Evolutionary conservation across 2,113 vertebrate genomes (phyloP), one percentile per base, ranked within the genome.

Genomic region (Noturus placidus): DNA sequence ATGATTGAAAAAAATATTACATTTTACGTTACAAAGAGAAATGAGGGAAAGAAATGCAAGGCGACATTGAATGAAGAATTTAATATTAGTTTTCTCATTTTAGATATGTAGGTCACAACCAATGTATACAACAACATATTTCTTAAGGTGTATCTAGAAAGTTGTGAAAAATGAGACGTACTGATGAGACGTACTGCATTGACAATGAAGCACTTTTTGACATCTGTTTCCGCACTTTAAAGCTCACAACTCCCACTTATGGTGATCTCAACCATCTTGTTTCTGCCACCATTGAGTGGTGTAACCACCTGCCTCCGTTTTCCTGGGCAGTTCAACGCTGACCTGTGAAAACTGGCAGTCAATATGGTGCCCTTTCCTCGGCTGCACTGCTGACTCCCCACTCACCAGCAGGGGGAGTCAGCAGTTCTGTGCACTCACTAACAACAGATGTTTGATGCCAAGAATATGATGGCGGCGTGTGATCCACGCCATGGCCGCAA

Each of bases 281-380:
- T 63, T 96, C 95, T 0, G 96, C 95, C 88, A 96, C 96, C 87
- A 96, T n/a, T 96, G 96, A 96, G 96, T 13, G 96, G 96, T 0
- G 96, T 96, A 67, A 96, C 96, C 83, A 96, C 96, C 61, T 96
- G 95, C 87, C 93, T 96, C 72, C 95, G 96, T 61, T 96, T 96
- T 91, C 96, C 96, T 0, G 96, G 96, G 54, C 96, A 96, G 92
- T 95, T 96, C 2, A 96, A 96, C 1, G 96, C 95, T 0, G 96
- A 96, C 85, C 95, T 96, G 82, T 94, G 96, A 79, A 96, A 96
- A 89, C 90, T 96, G 88, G 96, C 95, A 0, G 96, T 96, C 54
- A 96, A 96, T 93, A 96, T 96, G 96, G 96, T 96, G 10, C 96
- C 96, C 89, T 96, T 96, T 89, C 96, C 96, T 0, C 96, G 95